These are phyloP conservation scores for Neoseiulus cucumeris DNA, from an alignment of 1,140 invertebrate genomes.

Conservation along the genomic window DNA sequence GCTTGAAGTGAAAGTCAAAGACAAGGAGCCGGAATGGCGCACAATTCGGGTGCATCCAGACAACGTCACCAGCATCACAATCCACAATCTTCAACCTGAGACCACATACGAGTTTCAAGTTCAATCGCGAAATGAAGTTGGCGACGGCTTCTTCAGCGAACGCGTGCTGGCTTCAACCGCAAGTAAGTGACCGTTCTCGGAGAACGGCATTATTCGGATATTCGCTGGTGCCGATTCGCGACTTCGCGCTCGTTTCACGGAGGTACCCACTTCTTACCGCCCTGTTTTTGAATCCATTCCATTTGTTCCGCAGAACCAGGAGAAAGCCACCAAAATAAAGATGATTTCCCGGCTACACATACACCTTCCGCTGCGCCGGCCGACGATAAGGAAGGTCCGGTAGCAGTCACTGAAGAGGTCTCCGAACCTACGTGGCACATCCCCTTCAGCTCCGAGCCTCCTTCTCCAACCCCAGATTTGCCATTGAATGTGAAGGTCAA, in stretches of 20 bases:
- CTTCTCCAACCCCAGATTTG: not conserved
- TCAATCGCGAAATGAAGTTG: slow-evolving; percentile 70
- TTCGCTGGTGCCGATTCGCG: not conserved
- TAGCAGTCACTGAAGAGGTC: not conserved
- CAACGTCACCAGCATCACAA: slow-evolving; percentile 63
- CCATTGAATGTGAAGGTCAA: not conserved
- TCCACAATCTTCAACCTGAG: slow-evolving; percentile 63
- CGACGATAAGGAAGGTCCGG: no score
- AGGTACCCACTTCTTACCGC: no score
- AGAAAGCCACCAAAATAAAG: no score
- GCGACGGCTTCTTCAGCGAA: slow-evolving; percentile 82
- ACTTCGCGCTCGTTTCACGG: not conserved
- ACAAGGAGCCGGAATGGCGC: slow-evolving; percentile 40
- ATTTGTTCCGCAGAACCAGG: no score
- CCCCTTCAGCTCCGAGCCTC: not conserved
- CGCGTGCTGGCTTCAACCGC: slow-evolving; percentile 64
- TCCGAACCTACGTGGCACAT: not conserved
- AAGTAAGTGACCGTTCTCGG: slow-evolving; percentile 39
- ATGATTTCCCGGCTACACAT: no score
- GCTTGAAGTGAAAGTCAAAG: not conserved
- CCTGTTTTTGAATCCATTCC: no score
- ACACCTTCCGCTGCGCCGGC: no score
- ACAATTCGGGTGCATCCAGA: slow-evolving; percentile 74
- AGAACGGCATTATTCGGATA: not conserved
- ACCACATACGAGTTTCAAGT: slow-evolving; percentile 87